phyloP scores from a whole-genome alignment of 2,888 invertebrate genomes.

The Lagria hirta region DNA sequence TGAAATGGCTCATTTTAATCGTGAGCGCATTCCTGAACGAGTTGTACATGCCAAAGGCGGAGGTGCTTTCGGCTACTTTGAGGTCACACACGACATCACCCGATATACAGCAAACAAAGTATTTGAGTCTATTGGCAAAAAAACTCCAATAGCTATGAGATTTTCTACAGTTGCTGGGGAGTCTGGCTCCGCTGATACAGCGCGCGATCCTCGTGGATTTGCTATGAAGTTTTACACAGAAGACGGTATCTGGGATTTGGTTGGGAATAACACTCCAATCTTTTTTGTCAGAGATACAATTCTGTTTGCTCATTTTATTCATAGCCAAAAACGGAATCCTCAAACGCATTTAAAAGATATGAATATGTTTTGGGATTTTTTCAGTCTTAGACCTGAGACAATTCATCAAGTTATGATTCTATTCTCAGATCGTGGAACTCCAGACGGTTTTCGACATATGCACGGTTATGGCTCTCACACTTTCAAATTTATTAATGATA shows the following conservation, averaged over 20 bases:
- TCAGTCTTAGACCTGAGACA: slow-evolving; percentile 79
- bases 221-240: slow-evolving; percentile 93
- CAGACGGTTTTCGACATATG: slow-evolving; percentile 91
- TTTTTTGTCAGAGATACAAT: slow-evolving; percentile 91
- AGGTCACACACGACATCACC: slow-evolving; percentile 83
- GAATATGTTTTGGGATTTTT: slow-evolving; percentile 97
- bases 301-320: slow-evolving; percentile 92
- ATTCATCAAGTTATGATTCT: slow-evolving; percentile 82
- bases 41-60: slow-evolving; percentile 97
- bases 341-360: slow-evolving; percentile 86
- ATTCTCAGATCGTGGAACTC: slow-evolving; percentile 91
- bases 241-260: slow-evolving; percentile 91
- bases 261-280: slow-evolving; percentile 91
- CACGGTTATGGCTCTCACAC: slow-evolving; percentile 96
- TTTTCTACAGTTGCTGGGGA: slow-evolving; percentile 90
- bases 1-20: slow-evolving; percentile 79
- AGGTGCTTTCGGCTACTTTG: slow-evolving; percentile 83
- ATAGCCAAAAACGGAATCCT: slow-evolving; percentile 96
- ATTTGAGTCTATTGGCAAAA: slow-evolving; percentile 76
- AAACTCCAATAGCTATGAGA: slow-evolving; percentile 75
- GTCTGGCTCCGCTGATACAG: slow-evolving; percentile 88
- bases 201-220: slow-evolving; percentile 89
- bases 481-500: slow-evolving; percentile 82
- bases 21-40: slow-evolving; percentile 93
- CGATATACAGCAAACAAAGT: slow-evolving; percentile 78